A percentile compares a stretch with the other conserved stretches of the same genome.
phyloP scores from a whole-genome alignment of 1,140 invertebrate species.

The Asobara japonica region DNA sequence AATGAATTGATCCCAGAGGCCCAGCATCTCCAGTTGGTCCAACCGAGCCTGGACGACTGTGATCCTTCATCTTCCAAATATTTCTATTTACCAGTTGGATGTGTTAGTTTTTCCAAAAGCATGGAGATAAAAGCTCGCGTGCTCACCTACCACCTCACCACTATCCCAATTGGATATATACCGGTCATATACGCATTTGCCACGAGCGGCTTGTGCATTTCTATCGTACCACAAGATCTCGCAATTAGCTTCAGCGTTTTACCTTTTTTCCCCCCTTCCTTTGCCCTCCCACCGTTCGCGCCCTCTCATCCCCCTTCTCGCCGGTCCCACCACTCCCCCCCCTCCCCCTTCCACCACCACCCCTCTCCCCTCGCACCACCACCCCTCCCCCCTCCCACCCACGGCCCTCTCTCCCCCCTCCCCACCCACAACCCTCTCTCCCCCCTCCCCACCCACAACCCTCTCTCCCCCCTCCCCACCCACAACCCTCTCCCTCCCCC shows the following conservation, averaged over 20 bases:
- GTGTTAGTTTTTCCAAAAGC: not conserved
- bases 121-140: not conserved
- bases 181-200: not conserved
- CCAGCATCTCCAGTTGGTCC: not conserved
- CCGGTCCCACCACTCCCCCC: too few relatives aligned
- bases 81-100: not conserved
- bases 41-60: not conserved
- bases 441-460: too few relatives aligned
- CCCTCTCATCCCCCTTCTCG: too few relatives aligned
- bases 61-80: not conserved
- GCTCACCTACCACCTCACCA: not conserved
- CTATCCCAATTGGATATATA: not conserved
- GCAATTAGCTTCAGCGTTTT: slow-evolving; percentile 32
- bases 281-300: not conserved
- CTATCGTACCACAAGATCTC: slow-evolving; percentile 27
- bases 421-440: too few relatives aligned
- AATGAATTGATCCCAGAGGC: too few relatives aligned
- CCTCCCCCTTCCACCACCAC: too few relatives aligned
- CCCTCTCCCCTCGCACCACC: too few relatives aligned
- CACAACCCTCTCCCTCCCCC: too few relatives aligned
- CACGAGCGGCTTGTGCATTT: not conserved
- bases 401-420: too few relatives aligned
- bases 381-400: too few relatives aligned
- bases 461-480: not conserved
- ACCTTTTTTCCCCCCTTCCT: not conserved